These are phyloP conservation scores for Tenthredo amoena DNA, from an alignment of 2,888 invertebrate species.

Conservation along the genomic window DNA sequence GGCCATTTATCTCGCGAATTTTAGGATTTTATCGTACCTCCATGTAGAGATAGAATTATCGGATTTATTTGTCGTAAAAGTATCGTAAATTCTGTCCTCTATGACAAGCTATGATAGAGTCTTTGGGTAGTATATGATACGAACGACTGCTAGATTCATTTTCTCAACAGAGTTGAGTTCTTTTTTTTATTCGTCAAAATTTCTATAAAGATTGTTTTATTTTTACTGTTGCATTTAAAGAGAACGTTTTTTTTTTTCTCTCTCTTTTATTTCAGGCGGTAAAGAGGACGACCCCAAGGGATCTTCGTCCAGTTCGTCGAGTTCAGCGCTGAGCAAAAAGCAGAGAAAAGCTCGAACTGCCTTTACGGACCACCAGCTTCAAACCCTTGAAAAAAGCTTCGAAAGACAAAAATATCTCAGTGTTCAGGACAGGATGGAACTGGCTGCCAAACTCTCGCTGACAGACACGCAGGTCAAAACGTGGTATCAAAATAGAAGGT, in stretches of 20 bases:
- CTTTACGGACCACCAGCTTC: constrained; percentile 98
- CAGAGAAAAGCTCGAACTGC: constrained; percentile 98
- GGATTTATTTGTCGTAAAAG: not conserved
- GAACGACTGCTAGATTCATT: not conserved
- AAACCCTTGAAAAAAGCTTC: constrained; percentile 97
- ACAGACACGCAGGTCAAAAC: constrained; percentile 99
- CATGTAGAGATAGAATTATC: not conserved
- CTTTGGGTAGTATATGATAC: not conserved
- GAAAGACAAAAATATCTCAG: constrained; percentile 98
- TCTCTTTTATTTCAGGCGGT: constrained; percentile 82
- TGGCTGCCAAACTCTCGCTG: constrained; percentile 96
- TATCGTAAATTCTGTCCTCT: not conserved
- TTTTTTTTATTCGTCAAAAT: constrained; percentile 26
- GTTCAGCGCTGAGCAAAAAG: constrained; percentile 88
- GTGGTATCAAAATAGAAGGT: constrained; percentile 99
- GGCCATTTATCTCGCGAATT: constrained; percentile 8
- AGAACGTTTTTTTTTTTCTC: constrained; percentile 14
- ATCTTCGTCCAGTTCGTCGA: constrained; percentile 80
- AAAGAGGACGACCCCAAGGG: constrained; percentile 91
- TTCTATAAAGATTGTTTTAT: not conserved
- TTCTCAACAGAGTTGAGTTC: not conserved
- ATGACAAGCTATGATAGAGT: not conserved
- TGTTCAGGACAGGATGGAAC: constrained; percentile 98
- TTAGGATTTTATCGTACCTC: not conserved
- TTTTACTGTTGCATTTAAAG: not conserved